Percentiles rank a stretch among this genome's conserved stretches.
Evolutionary conservation across 2,113 vertebrate genomes (phyloP).

Genomic region (Hypomesus transpacificus): DNA sequence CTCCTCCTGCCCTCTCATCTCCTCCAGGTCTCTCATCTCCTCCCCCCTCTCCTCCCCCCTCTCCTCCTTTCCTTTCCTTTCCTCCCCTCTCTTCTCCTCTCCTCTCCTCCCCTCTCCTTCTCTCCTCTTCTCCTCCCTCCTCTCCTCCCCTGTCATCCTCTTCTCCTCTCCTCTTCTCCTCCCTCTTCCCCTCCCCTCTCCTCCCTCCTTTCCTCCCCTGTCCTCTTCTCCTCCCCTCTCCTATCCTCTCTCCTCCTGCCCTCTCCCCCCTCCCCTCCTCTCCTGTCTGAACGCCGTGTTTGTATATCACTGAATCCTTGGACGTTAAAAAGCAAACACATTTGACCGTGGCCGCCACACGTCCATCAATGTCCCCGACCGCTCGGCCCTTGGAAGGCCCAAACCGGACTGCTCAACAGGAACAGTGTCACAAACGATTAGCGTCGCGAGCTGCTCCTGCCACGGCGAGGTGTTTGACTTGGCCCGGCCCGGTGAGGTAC

Average conservation of each 20-base stretch:
- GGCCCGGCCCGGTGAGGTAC: conserved; percentile 15
- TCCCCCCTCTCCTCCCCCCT: too few relatives aligned
- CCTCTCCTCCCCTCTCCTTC: too few relatives aligned
- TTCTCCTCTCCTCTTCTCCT: background rate
- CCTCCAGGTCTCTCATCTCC: background rate
- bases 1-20: background rate
- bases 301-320: background rate
- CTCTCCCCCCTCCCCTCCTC: background rate
- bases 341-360: background rate
- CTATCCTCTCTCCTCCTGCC: background rate
- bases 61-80: too few relatives aligned
- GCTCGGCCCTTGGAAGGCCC: background rate
- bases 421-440: conserved; percentile 37
- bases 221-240: background rate
- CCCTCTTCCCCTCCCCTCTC: background rate
- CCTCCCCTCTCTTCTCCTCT: background rate
- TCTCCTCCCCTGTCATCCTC: background rate
- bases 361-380: background rate
- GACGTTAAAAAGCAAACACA: background rate
- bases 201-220: too few relatives aligned
- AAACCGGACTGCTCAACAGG: conserved; percentile 23
- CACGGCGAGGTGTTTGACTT: conserved; percentile 14
- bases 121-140: background rate
- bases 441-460: background rate
- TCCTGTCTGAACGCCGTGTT: background rate